Evolutionary conservation across 2,113 vertebrate species (phyloP).

Genomic region (Rhagologus leucostigma): DNA sequence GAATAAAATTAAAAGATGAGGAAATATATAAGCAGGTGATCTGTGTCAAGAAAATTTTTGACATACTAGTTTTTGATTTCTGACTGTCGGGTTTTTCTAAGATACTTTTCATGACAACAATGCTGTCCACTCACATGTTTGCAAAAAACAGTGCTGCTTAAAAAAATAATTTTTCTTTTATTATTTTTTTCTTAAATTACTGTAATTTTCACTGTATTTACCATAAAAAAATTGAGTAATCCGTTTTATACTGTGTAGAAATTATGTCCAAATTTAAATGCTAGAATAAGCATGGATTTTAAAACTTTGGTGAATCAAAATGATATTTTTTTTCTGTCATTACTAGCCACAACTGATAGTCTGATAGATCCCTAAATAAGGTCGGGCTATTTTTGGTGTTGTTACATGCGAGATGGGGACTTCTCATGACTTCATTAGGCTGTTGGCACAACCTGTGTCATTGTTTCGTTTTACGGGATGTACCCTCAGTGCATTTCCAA

Average conservation of each 20-base stretch:
- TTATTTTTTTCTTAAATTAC: background rate
- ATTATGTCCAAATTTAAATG: background rate
- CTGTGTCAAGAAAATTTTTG: background rate
- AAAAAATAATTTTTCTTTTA: background rate
- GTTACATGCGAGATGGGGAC: background rate
- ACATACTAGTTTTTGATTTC: background rate
- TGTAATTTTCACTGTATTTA: background rate
- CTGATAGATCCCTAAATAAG: background rate
- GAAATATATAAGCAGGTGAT: background rate
- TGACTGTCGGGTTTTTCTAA: background rate
- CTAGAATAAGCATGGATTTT: background rate
- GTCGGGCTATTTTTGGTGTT: background rate
- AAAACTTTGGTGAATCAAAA: background rate
- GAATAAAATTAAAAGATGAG: background rate
- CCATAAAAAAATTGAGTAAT: background rate
- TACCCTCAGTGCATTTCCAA: background rate
- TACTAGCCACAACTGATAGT: background rate
- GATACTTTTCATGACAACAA: background rate
- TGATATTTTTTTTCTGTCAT: background rate
- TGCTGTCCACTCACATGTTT: background rate
- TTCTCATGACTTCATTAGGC: background rate
- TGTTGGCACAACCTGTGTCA: background rate
- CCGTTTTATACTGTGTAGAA: background rate
- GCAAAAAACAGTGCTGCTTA: background rate
- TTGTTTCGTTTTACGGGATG: rapidly evolving